Conservation (phyloP, 2,888 invertebrate species). For the Agelastica alni region DNA sequence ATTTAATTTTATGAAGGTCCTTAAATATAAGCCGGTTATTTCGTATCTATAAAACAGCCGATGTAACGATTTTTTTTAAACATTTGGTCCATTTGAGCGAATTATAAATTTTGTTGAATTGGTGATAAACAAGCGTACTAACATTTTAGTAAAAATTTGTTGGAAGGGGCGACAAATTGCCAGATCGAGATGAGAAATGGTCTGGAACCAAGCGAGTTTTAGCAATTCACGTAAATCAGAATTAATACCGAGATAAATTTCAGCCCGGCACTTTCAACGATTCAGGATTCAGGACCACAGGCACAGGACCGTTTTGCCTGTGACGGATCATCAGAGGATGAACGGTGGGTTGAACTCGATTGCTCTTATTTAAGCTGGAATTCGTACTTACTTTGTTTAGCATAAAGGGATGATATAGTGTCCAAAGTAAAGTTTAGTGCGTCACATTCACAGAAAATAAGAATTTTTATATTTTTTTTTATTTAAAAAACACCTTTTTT, state of each 20-base stretch:
- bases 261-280: constrained; percentile 40
- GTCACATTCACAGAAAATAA: too few species aligned
- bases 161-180: constrained; percentile 48
- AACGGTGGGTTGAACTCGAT: background rate
- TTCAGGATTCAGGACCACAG: constrained; percentile 25
- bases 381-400: constrained; percentile 15
- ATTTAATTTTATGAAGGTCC: too few species aligned
- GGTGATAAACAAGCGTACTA: constrained; percentile 20
- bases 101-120: constrained; percentile 17
- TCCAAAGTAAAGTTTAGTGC: too few species aligned
- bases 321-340: constrained; percentile 6
- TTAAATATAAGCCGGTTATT: too few species aligned
- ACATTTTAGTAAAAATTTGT: constrained; percentile 22
- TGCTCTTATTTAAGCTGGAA: constrained; percentile 13
- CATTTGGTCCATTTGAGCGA: background rate
- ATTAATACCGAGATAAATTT: constrained; percentile 54
- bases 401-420: constrained; percentile 7
- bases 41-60: background rate
- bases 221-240: constrained; percentile 53
- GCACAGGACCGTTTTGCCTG: constrained; percentile 25
- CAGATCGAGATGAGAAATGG: constrained; percentile 51
- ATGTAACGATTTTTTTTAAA: background rate
- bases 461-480: too few species aligned
- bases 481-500: too few species aligned
- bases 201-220: constrained; percentile 49